Percentiles rank a stretch among this genome's conserved stretches.
These are phyloP conservation scores for Machaerirhynchus nigripectus DNA, from an alignment of 2,113 vertebrate species.

Conservation along the genomic window DNA sequence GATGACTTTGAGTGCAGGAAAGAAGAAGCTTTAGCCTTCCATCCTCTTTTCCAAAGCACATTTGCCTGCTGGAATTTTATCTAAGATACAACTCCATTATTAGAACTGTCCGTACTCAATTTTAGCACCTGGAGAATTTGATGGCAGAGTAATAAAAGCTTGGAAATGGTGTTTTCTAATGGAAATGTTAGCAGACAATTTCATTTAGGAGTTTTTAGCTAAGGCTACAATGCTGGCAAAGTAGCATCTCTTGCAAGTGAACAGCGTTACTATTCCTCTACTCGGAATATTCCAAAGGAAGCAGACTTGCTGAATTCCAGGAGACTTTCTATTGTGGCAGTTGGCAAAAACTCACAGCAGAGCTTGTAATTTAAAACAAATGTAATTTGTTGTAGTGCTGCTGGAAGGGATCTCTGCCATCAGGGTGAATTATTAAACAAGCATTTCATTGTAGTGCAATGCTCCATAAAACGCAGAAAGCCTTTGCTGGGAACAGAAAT, in stretches of 20 bases:
- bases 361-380: neutral
- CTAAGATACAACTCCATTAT: neutral
- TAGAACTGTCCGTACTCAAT: neutral
- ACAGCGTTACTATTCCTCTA: neutral
- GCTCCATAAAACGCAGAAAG: neutral
- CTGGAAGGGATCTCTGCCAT: constrained; percentile 8
- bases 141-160: neutral
- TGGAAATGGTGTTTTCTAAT: neutral
- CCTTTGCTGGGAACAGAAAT: neutral
- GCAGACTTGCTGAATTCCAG: neutral
- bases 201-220: neutral
- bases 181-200: neutral
- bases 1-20: neutral
- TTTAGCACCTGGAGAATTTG: neutral
- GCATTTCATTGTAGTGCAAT: neutral
- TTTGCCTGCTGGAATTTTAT: neutral
- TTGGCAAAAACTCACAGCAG: neutral
- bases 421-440: neutral
- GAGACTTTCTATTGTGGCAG: neutral
- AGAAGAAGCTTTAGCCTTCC: neutral
- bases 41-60: neutral
- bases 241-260: neutral
- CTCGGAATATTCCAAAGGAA: neutral
- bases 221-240: neutral
- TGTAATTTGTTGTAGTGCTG: neutral